These are phyloP conservation scores for Mola mola DNA, from an alignment of 2,113 vertebrate genomes.

Conservation along the genomic window DNA sequence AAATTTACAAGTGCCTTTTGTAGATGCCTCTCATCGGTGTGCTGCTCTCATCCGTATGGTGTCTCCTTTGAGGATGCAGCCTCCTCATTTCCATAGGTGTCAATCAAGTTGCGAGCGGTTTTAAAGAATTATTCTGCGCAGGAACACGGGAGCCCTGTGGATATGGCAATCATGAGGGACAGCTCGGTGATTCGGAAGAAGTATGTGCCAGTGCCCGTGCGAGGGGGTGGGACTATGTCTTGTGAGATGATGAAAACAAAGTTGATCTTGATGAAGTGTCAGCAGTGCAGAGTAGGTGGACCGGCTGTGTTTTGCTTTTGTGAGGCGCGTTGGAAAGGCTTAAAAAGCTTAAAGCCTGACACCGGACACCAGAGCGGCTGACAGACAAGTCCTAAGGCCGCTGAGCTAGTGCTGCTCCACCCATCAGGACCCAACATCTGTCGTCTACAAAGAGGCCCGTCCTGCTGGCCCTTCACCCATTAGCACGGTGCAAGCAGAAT, in stretches of 20 bases:
- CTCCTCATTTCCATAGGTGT: constrained; percentile 73
- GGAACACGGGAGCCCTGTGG: constrained; percentile 43
- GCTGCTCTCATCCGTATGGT: constrained; percentile 67
- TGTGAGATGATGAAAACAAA: constrained; percentile 66
- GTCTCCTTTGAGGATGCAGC: constrained; percentile 71
- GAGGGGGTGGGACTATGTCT: constrained; percentile 16
- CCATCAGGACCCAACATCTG: constrained; percentile 76
- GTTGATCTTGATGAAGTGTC: constrained; percentile 50
- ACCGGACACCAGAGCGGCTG: constrained; percentile 60
- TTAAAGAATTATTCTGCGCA: constrained; percentile 45
- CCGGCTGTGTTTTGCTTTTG: constrained; percentile 25
- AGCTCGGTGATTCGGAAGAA: constrained; percentile 50
- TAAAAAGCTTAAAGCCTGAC: constrained; percentile 40
- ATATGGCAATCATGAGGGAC: constrained; percentile 46
- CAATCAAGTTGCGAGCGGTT: constrained; percentile 70
- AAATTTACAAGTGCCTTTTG: constrained; percentile 75
- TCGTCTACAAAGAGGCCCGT: constrained; percentile 55
- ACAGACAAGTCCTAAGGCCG: constrained; percentile 68
- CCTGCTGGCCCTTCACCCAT: constrained; percentile 50
- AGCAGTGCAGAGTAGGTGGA: constrained; percentile 18
- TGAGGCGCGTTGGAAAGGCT: constrained; percentile 17
- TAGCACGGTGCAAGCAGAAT: constrained; percentile 24
- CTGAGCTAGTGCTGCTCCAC: constrained; percentile 39
- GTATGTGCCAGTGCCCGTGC: constrained; percentile 5
- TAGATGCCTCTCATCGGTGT: constrained; percentile 57